Evolutionary conservation across 2,888 invertebrate species (phyloP), one percentile per base, ranked within the genome.

Genomic region (Callimorpha dominula): DNA sequence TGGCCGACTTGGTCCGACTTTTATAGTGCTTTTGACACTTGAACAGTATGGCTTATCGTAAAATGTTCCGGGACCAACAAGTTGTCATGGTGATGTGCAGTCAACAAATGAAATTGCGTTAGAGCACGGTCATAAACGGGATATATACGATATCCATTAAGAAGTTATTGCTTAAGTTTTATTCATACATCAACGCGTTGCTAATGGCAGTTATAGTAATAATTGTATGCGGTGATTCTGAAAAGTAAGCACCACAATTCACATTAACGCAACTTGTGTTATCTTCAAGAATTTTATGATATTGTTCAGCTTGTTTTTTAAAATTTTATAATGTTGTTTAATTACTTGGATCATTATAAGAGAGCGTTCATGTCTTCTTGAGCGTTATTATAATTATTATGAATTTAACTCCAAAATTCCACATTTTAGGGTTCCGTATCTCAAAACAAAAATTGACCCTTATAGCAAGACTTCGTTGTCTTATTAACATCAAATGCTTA

Each of bases 1-100:
- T 69, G 50, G 50, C 66, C 54, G 66, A 49, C 70, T 73, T 76
- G 70, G 76, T 67, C 64, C 66, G 65, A 65, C 62, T 79, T 85
- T 85, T 85, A 87, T 82, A 78, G 81, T 75, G 81, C 74, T 86
- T 87, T 83, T 88, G 87, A 87, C 88, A 89, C 86, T 82, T 84
- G 63, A 73, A 86, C 85, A 82, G 85, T 86, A 85, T 82, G 77
- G 75, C 71, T 78, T 85, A 81, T 84, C 85, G 85, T 90, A 89
- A 90, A 90, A 73, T 75, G 80, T 73, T 69, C 71, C 71, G 78
- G 87, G 83, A 75, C 84, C 80, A 80, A 76, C 72, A 68, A 75
- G 88, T 92, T 80, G 87, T 76, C 88, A 91, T 91, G 88, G 83
- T 76, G 76, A 91, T 83, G 70, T 54, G 43, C 70, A 40, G 79